phyloP scores from a whole-genome alignment of 1,140 invertebrate species.

The Drosophila pseudoobscura region DNA sequence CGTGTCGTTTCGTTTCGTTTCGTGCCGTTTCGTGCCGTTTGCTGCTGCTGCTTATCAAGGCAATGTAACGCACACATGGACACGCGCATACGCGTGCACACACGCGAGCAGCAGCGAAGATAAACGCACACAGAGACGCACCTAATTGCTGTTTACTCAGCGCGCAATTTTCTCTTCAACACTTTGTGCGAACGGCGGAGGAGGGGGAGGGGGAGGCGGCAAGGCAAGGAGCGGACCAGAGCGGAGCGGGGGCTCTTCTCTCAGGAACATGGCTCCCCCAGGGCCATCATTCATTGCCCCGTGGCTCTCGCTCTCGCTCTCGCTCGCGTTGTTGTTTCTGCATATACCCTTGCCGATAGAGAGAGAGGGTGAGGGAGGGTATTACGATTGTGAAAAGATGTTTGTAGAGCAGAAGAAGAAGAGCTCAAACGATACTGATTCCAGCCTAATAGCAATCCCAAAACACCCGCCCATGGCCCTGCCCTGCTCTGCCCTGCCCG shows the following conservation, averaged over 20 bases:
- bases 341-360: too few species aligned
- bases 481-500: too few species aligned
- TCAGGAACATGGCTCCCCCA: background rate
- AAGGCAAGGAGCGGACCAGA: conserved; percentile 4
- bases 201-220: background rate
- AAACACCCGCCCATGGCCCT: too few species aligned
- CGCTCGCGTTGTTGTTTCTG: conserved; percentile 11
- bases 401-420: too few species aligned
- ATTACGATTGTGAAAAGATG: too few species aligned
- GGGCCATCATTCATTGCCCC: conserved; percentile 33
- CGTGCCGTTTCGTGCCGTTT: conserved; percentile 28
- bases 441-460: too few species aligned
- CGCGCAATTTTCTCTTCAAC: conserved; percentile 75
- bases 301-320: conserved; percentile 4
- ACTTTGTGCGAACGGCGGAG: conserved; percentile 18
- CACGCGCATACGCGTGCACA: conserved; percentile 28
- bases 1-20: conserved; percentile 10
- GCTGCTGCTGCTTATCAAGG: conserved; percentile 65
- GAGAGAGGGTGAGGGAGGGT: too few species aligned
- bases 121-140: conserved; percentile 44
- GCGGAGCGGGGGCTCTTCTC: too few species aligned
- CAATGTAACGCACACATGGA: conserved; percentile 45
- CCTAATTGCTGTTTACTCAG: conserved; percentile 75
- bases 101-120: conserved; percentile 15
- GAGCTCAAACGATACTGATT: too few species aligned